Evolutionary conservation across 1,140 invertebrate genomes (phyloP).

Genomic region (Aphaenogaster floridana): DNA sequence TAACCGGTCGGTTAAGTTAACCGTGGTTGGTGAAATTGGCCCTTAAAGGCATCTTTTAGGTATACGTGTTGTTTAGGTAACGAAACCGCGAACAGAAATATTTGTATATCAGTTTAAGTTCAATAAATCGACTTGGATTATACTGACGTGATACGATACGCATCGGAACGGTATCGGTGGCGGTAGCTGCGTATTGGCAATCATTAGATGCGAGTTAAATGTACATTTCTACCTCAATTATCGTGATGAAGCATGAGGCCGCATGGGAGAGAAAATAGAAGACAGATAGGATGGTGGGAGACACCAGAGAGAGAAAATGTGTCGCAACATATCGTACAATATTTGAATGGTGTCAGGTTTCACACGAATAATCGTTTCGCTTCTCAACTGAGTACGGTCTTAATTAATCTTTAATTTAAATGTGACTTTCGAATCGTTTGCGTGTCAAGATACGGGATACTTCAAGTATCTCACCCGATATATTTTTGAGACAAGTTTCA

Average conservation of each 20-base stretch:
- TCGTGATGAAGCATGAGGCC: slow-evolving; percentile 19
- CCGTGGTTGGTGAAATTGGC: too few species aligned
- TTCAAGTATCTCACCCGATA: not conserved
- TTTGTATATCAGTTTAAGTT: slow-evolving; percentile 32
- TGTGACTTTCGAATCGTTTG: not conserved
- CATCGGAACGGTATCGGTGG: slow-evolving; percentile 12
- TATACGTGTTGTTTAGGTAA: not conserved
- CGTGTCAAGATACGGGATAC: not conserved
- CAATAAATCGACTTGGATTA: slow-evolving; percentile 25
- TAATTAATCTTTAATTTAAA: slow-evolving; percentile 20
- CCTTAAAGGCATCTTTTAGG: too few species aligned
- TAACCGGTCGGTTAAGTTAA: too few species aligned
- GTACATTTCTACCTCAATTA: slow-evolving; percentile 69
- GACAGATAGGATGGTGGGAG: not conserved
- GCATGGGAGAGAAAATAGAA: not conserved
- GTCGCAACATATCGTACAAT: not conserved
- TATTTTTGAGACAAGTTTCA: not conserved
- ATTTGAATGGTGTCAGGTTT: not conserved
- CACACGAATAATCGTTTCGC: not conserved
- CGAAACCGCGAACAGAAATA: slow-evolving; percentile 12
- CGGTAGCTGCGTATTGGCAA: slow-evolving; percentile 27
- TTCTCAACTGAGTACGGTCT: not conserved
- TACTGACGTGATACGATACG: not conserved
- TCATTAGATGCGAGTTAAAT: slow-evolving; percentile 77
- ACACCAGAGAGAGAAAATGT: slow-evolving; percentile 14